phyloP scores from a whole-genome alignment of 2,797 vertebrate species.

The Rhabdophis nuchalis region DNA sequence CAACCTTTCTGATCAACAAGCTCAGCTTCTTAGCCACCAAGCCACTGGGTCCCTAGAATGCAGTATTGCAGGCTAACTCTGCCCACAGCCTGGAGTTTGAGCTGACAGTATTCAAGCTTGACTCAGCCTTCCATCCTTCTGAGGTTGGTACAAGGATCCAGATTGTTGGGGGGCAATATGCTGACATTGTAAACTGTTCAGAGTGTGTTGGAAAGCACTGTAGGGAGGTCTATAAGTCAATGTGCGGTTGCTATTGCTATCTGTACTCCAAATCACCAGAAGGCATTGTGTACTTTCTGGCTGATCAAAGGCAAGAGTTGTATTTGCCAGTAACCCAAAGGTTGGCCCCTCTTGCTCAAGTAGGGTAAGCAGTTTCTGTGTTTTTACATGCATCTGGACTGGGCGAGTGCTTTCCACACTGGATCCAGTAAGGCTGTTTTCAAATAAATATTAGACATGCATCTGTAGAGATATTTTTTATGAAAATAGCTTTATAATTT shows the following conservation, averaged over 20 bases:
- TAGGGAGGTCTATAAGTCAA: background rate
- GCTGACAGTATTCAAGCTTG: background rate
- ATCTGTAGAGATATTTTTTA: background rate
- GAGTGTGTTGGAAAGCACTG: background rate
- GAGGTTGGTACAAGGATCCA: background rate
- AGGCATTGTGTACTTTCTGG: background rate
- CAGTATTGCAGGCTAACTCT: background rate
- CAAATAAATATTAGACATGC: background rate
- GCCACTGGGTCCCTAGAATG: background rate
- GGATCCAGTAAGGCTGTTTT: background rate
- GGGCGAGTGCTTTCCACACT: background rate
- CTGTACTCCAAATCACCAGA: background rate
- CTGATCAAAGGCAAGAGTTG: background rate
- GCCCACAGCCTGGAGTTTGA: background rate
- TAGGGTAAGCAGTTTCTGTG: background rate
- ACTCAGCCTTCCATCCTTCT: background rate
- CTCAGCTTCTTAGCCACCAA: no score
- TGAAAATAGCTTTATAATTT: background rate
- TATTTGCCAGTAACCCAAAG: background rate
- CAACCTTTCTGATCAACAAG: no score
- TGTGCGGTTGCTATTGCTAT: background rate
- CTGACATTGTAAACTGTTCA: background rate
- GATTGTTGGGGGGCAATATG: background rate
- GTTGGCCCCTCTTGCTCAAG: background rate
- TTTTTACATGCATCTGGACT: background rate